Evolutionary conservation across 1,140 invertebrate species (phyloP).

Genomic region (Lucilia sericata): DNA sequence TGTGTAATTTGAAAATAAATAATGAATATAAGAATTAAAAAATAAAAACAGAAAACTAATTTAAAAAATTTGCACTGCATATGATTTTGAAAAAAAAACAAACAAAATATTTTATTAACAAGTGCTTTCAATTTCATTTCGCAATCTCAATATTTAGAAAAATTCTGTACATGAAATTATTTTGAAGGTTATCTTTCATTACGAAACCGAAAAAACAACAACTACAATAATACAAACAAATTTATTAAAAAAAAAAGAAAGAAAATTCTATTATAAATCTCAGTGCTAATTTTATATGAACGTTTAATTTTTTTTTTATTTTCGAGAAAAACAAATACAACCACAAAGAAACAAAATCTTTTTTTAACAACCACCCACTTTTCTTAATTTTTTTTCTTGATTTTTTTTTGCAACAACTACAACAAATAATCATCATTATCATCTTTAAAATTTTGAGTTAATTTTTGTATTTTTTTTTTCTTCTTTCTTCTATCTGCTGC

Average conservation of each 20-base stretch:
- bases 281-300: conserved; percentile 50
- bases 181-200: conserved; percentile 44
- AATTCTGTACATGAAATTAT: not conserved
- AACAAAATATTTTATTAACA: conserved; percentile 45
- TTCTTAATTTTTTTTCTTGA: not conserved
- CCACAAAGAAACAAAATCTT: conserved; percentile 10
- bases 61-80: not conserved
- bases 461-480: not conserved
- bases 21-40: not conserved
- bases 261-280: conserved; percentile 18
- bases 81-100: no score
- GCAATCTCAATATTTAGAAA: conserved; percentile 12
- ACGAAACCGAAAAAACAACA: conserved; percentile 37
- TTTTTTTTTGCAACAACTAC: not conserved
- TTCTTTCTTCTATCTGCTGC: not conserved
- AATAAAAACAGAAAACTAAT: not conserved
- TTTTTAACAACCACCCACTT: conserved; percentile 36
- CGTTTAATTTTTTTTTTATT: not conserved
- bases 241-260: not conserved
- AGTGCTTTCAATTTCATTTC: not conserved
- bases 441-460: not conserved
- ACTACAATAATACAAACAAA: conserved; percentile 17
- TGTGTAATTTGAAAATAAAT: not conserved
- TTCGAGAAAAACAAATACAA: not conserved
- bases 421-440: not conserved